phyloP scores from a whole-genome alignment of 2,888 invertebrate species.

The Norana najaformis region DNA sequence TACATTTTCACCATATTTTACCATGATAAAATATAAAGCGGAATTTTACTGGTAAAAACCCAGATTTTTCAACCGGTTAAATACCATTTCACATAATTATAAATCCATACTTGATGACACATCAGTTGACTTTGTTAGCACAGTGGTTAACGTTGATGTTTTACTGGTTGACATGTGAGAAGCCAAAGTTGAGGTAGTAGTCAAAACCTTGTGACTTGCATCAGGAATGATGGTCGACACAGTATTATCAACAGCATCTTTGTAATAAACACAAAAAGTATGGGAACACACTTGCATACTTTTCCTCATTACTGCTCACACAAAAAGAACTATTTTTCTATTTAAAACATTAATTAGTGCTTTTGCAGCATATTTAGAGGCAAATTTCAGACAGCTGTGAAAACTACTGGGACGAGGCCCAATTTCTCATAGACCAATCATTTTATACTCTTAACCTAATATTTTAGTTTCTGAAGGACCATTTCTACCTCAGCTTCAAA shows the following conservation, averaged over 20 bases:
- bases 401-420: too few species aligned
- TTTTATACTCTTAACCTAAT: too few species aligned
- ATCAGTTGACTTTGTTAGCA: neutral
- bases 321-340: neutral
- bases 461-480: too few species aligned
- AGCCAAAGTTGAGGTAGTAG: neutral
- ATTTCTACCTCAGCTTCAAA: too few species aligned
- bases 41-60: too few species aligned
- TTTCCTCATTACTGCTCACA: neutral
- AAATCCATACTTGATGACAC: neutral
- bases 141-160: neutral
- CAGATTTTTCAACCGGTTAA: neutral
- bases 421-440: too few species aligned
- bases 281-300: neutral
- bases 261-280: neutral
- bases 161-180: neutral
- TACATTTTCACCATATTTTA: neutral
- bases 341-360: neutral
- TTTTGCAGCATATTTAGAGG: too few species aligned
- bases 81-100: neutral
- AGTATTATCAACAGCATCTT: neutral
- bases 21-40: neutral
- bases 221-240: neutral
- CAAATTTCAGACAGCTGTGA: too few species aligned
- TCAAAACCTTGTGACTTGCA: neutral